Evolutionary conservation across 2,113 vertebrate species (phyloP).

Genomic region (Euleptes europaea): DNA sequence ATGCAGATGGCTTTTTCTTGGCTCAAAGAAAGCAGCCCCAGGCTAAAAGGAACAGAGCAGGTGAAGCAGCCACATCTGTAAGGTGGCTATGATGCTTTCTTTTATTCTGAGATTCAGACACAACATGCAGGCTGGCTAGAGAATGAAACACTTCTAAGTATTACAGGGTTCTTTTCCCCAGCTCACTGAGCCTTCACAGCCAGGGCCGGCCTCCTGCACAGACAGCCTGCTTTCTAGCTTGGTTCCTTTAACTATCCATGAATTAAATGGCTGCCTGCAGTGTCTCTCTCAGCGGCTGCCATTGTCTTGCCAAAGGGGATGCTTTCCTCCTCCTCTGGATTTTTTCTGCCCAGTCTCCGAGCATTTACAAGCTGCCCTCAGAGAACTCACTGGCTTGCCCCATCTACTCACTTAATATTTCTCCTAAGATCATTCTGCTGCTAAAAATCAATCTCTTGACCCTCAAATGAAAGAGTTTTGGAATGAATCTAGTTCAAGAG

Average conservation of each 20-base stretch:
- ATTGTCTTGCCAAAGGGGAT: neutral
- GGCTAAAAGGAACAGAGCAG: no score
- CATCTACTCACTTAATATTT: neutral
- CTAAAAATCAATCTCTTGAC: neutral
- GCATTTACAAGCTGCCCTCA: neutral
- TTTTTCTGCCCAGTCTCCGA: neutral
- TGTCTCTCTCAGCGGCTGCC: neutral
- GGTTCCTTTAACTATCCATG: neutral
- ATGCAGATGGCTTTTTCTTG: no score
- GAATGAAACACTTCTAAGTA: neutral
- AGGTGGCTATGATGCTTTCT: neutral
- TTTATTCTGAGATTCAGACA: neutral
- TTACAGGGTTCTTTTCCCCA: neutral
- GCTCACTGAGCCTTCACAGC: neutral
- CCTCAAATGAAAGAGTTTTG: neutral
- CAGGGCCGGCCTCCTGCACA: neutral
- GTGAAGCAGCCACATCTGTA: no score
- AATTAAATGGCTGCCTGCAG: neutral
- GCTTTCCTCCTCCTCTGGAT: neutral
- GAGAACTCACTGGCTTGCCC: neutral
- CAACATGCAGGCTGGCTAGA: neutral
- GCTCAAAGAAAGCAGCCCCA: no score
- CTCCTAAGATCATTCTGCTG: neutral
- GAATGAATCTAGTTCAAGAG: neutral
- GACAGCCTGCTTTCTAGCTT: neutral